A percentile compares a stretch with the other conserved stretches of the same genome.
phyloP scores from a whole-genome alignment of 2,113 vertebrate species.

The Rhipidura dahli region DNA sequence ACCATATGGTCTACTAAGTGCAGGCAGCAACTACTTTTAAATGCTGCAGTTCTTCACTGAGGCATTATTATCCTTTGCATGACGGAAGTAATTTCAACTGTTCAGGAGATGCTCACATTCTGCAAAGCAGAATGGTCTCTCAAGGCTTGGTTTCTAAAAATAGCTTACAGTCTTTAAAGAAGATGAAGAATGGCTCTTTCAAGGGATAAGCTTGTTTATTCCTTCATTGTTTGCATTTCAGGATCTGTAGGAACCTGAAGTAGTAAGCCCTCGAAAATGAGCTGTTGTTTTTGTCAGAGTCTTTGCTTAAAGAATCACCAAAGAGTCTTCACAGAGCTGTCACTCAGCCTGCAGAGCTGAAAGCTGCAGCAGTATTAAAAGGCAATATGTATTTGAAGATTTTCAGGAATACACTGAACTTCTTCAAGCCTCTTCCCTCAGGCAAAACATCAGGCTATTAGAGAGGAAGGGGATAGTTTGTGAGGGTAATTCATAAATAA shows the following conservation, averaged over 20 bases:
- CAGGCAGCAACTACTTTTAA: constrained; percentile 33
- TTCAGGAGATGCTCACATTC: neutral
- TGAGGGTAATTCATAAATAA: neutral
- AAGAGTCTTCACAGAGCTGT: neutral
- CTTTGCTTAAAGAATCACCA: neutral
- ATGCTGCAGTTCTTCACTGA: neutral
- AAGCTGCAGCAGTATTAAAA: neutral
- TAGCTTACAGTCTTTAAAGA: neutral
- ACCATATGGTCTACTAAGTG: constrained; percentile 18
- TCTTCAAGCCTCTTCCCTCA: neutral
- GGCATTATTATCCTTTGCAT: neutral
- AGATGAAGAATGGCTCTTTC: constrained; percentile 14
- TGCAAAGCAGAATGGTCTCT: neutral
- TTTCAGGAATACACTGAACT: neutral
- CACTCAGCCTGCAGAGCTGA: neutral
- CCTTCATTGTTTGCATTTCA: constrained; percentile 5
- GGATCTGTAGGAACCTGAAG: neutral
- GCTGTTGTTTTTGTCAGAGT: neutral
- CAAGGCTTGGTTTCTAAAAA: neutral
- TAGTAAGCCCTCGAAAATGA: neutral
- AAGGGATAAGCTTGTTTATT: constrained; percentile 1
- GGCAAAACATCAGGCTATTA: neutral
- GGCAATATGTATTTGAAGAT: neutral
- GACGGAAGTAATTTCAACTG: constrained; percentile 22
- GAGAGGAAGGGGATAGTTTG: neutral